Conservation (phyloP, 2,113 vertebrate genomes). For the Crotalus helleri region DNA sequence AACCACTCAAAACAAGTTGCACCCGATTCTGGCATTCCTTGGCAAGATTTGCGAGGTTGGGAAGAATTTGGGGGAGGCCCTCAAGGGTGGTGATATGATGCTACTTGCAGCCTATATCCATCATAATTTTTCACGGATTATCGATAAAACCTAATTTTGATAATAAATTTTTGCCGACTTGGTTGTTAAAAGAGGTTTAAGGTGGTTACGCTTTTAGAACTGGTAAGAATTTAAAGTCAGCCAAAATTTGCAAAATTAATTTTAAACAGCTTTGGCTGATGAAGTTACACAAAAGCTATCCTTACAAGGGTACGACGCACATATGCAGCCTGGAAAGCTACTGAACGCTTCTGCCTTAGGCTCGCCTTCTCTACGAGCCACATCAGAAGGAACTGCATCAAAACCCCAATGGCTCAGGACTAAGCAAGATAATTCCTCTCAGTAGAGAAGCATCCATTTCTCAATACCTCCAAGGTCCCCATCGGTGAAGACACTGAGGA, state of each 20-base stretch:
- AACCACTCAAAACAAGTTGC: too few species aligned
- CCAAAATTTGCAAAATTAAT: background rate
- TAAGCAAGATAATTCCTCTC: background rate
- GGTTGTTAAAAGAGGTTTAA: too few species aligned
- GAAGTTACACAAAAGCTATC: background rate
- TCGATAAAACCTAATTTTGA: too few species aligned
- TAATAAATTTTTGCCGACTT: too few species aligned
- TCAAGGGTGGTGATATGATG: too few species aligned
- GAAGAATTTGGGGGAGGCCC: too few species aligned
- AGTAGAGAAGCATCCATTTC: background rate
- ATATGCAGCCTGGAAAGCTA: background rate
- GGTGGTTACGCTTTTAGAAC: too few species aligned
- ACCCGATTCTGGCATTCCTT: too few species aligned
- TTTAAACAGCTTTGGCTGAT: background rate
- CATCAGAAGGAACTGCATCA: background rate
- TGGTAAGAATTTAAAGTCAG: background rate
- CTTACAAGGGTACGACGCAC: background rate
- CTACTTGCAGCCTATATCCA: too few species aligned
- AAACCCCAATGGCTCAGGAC: too few species aligned
- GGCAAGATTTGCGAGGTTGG: too few species aligned
- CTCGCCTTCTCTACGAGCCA: background rate
- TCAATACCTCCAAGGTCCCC: conserved; percentile 91
- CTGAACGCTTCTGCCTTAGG: background rate
- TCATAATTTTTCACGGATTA: too few species aligned
- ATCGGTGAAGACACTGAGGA: conserved; percentile 93